Base-by-base conservation (phyloP, 2,113 vertebrate genomes). In the Aythya baeri region DNA sequence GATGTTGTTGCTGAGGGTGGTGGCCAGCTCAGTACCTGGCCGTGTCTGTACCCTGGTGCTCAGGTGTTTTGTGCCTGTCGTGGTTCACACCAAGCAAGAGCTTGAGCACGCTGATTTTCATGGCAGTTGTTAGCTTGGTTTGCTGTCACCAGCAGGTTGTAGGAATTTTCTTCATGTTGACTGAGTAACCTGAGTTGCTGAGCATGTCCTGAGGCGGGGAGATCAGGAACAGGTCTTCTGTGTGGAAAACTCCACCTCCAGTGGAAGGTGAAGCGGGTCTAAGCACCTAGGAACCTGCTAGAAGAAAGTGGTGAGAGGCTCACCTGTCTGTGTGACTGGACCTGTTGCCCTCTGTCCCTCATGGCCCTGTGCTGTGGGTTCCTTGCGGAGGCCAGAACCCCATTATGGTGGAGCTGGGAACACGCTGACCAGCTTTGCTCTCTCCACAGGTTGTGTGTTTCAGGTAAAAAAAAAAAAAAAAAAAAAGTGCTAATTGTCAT, bases 291-390 rank as follows among this genome's bases (percentile, higher is more conserved):
- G 67, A 73, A 44, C 13, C 49, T 50, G 21, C 11, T 76, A 27
- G 44, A 49, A 57, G 27, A 70, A 65, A 34, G 22, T 0, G 0
- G 17, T 52, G 21, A 2, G 44, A 80, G 44, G 15, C 34, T 80
- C 68, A 20, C 10, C 11, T 57, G 18, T 81, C 1, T 1, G 5
- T 25, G 26, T 74, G 65, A 10, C 63, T 89, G 12, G 44, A 13
- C 4, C 26, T 17, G 22, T 31, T 5, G 71, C 15, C 50, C 21
- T 67, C 62, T 79, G 52, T n/a, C 46, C n/a, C 2, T 72, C 2
- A 0, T 9, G 4, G 1, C 68, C 2, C 15, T 81, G n/a, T 63
- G 46, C 67, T 0, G 0, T 71, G 75, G 31, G 21, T 38, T 91
- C 29, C 36, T 27, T 90, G 58, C 55, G 44, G 83, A 66, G 26